Evolutionary conservation across 2,113 vertebrate genomes (phyloP), one percentile per base, ranked within the genome.

Genomic region (Pyrgilauda ruficollis): DNA sequence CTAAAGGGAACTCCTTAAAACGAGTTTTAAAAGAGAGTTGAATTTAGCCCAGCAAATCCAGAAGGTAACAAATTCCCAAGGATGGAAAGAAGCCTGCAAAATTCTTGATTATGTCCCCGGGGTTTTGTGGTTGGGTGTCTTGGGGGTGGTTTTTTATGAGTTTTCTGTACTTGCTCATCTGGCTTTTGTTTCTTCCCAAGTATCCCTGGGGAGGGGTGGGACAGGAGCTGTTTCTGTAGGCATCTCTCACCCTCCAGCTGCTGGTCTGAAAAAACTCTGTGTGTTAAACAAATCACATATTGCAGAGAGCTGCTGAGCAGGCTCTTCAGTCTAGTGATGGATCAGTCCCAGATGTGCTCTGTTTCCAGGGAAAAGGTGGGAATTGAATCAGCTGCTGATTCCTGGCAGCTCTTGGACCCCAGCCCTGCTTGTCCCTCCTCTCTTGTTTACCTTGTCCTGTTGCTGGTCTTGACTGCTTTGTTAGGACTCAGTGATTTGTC

Each of bases 251-350:
- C 49, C 59, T 21, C 31, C n/a, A 67, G 22, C 59, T 1, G 1
- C n/a, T 41, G 0, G 20, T 13, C 41, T 80, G 56, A 49, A 44
- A 56, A 39, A 43, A 1, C 47, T 12, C 23, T 35, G 24, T 39
- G 9, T 62, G 17, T 43, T 23, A 46, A 69, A 33, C 5, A 80
- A 21, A 72, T 28, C 1, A 0, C 3, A 0, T 4, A 3, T n/a
- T 53, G 35, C 46, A 3, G 5, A 58, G 41, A 41, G 47, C 79
- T 78, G 3, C 1, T 13, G 35, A 72, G 26, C 24, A 24, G 7
- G 5, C 10, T 39, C 33, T 33, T 17, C 9, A n/a, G 1, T 14
- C 8, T 1, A 31, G 61, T 16, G 39, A 1, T 13, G 31, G 37
- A 13, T 21, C 27, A 59, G 46, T n/a, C n/a, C 63, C 28, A 31